Conservation (phyloP, 1,140 invertebrate genomes). For the Procambarus clarkii region DNA sequence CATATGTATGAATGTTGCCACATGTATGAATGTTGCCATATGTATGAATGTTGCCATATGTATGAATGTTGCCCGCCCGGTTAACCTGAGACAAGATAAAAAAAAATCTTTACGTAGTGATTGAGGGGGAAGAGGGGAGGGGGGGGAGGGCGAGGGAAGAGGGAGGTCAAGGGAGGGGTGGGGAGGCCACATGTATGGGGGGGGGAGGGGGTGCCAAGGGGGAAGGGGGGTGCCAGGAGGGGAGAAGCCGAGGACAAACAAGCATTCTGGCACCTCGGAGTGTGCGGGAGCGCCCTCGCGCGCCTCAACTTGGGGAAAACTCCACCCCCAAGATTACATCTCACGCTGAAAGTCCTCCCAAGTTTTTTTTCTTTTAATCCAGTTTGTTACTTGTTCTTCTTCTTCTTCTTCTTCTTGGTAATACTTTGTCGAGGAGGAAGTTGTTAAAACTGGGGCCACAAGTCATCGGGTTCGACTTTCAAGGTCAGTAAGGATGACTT, state of each 20-base stretch:
- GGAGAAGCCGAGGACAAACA: not conserved
- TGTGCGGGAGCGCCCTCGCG: not conserved
- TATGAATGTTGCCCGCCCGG: too few relatives aligned
- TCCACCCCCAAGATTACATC: not conserved
- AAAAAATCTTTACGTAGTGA: too few relatives aligned
- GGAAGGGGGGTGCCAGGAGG: too few relatives aligned
- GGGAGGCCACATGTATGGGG: too few relatives aligned
- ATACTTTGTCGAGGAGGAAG: conserved; percentile 21
- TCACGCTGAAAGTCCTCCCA: conserved; percentile 23
- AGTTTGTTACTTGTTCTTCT: conserved; percentile 55
- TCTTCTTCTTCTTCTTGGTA: conserved; percentile 38
- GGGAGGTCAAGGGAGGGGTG: too few relatives aligned
- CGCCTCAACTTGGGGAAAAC: conserved; percentile 1
- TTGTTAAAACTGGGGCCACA: conserved; percentile 44
- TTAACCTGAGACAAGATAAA: too few relatives aligned
- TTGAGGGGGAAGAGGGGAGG: too few relatives aligned
- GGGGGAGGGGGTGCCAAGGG: too few relatives aligned
- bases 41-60: too few relatives aligned
- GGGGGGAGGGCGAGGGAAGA: too few relatives aligned
- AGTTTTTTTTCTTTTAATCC: conserved; percentile 48
- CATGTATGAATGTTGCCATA: too few relatives aligned
- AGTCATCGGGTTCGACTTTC: conserved; percentile 43
- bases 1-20: too few relatives aligned
- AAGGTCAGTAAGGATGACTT: conserved; percentile 31
- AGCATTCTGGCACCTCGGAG: not conserved